Conservation (phyloP, 2,113 vertebrate species). For the Arvicanthis niloticus region DNA sequence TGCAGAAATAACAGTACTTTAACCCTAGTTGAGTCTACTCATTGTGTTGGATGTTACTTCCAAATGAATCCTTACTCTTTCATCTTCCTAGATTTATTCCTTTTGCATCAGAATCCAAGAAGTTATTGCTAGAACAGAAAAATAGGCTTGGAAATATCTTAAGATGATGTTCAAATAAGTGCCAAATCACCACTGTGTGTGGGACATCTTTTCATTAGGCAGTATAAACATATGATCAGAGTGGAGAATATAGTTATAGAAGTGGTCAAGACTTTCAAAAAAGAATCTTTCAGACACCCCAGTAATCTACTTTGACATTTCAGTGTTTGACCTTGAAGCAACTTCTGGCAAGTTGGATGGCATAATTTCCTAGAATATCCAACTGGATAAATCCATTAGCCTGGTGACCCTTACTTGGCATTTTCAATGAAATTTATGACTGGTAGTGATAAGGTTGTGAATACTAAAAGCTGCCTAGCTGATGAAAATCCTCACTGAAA, state of each 20-base stretch:
- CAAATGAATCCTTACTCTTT: conserved; percentile 49
- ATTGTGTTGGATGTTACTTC: conserved; percentile 10
- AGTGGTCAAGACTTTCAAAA: conserved; percentile 39
- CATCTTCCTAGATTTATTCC: conserved; percentile 47
- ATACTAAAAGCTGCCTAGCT: conserved; percentile 64
- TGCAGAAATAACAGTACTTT: not conserved
- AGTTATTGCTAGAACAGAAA: conserved; percentile 37
- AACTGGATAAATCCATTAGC: conserved; percentile 76
- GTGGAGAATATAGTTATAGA: conserved; percentile 8
- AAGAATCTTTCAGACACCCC: conserved; percentile 41
- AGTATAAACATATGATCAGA: conserved; percentile 51
- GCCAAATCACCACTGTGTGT: not conserved
- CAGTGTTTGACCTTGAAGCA: conserved; percentile 68
- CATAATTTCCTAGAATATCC: conserved; percentile 74
- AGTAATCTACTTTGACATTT: conserved; percentile 66
- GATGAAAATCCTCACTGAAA: conserved; percentile 68
- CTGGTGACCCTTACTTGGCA: conserved; percentile 63
- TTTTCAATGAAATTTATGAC: conserved; percentile 77
- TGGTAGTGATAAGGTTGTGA: conserved; percentile 69
- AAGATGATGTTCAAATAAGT: conserved; percentile 39
- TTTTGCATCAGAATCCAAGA: not conserved
- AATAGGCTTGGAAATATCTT: conserved; percentile 47
- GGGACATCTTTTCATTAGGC: not conserved
- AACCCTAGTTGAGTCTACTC: conserved; percentile 36
- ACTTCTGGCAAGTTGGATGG: conserved; percentile 64